Conservation (phyloP, 2,113 vertebrate genomes). For the Tichodroma muraria region DNA sequence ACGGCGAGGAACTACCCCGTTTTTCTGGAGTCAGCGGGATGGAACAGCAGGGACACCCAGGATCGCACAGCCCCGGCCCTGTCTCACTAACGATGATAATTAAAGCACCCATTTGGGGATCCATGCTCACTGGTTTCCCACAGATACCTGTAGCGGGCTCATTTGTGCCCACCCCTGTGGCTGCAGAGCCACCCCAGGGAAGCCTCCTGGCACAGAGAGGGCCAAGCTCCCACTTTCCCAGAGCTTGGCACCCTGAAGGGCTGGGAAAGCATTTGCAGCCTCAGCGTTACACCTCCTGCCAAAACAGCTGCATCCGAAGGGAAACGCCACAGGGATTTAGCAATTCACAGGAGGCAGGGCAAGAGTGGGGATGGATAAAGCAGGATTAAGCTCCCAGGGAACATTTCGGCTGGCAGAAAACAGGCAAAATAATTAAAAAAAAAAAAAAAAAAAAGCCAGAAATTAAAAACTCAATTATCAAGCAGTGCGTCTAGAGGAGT, state of each 20-base stretch:
- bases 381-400: not conserved
- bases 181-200: not conserved
- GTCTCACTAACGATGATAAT: accelerated
- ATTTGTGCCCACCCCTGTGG: not conserved
- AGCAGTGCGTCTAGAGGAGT: not conserved
- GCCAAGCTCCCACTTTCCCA: not conserved
- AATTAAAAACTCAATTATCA: not conserved
- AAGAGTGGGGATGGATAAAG: not conserved
- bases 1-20: accelerated
- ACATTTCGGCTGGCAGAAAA: not conserved
- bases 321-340: not conserved
- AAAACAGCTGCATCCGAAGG: not conserved
- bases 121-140: not conserved
- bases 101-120: not conserved
- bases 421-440: not conserved
- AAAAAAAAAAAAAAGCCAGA: not conserved
- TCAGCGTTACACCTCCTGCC: not conserved
- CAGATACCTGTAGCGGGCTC: accelerated
- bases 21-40: accelerated
- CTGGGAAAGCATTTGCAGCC: not conserved
- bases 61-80: accelerated
- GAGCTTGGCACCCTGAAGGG: not conserved
- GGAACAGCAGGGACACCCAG: not conserved
- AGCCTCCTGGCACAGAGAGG: not conserved
- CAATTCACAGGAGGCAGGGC: not conserved